These are phyloP conservation scores for Sinotaia quadrata DNA, from an alignment of 2,888 invertebrate species.

Conservation along the genomic window DNA sequence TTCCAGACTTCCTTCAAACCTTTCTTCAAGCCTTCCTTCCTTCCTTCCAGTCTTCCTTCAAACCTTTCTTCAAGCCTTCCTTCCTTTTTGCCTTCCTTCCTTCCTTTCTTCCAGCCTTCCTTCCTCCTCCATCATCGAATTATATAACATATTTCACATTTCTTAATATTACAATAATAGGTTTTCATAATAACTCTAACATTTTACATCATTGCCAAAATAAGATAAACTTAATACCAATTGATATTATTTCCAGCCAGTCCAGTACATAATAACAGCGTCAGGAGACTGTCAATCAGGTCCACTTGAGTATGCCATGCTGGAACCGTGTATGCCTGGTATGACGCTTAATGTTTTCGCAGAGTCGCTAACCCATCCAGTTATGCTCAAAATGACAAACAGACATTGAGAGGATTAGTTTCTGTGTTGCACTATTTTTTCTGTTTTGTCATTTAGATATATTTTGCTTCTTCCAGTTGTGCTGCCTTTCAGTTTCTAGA, in stretches of 20 bases:
- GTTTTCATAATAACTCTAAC: no score
- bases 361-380: neutral
- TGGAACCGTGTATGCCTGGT: constrained; percentile 40
- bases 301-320: constrained; percentile 29
- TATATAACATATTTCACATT: neutral
- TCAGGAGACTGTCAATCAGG: constrained; percentile 3
- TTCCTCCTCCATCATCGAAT: neutral
- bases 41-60: no score
- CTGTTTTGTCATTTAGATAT: no score
- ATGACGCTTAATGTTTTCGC: neutral
- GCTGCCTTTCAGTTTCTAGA: no score
- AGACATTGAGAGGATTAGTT: no score
- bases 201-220: neutral
- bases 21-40: no score
- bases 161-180: neutral
- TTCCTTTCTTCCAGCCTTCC: neutral
- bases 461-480: no score
- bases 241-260: constrained; percentile 19
- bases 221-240: no score
- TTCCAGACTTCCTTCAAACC: no score
- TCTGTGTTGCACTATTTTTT: no score
- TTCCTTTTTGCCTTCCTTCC: neutral
- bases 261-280: constrained; percentile 17
- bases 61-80: no score
- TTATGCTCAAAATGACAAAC: no score